Percentiles rank a stretch among this genome's conserved stretches.
Conservation (phyloP, 30 jellyfish, hydroid and myxozoan species). For the Aurelia aurita region DNA sequence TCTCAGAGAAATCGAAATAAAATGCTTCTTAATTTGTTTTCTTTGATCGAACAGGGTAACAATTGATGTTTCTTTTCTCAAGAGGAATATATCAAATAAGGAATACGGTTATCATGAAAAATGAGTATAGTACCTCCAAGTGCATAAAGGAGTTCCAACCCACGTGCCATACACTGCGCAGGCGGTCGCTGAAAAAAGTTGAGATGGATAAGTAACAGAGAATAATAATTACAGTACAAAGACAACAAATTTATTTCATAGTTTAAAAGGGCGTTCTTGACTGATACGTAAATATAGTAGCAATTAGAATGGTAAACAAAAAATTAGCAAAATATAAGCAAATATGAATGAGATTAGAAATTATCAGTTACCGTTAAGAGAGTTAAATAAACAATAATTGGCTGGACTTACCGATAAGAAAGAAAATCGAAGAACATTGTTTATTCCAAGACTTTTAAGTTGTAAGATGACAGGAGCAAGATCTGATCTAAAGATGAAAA, state of each 20-base stretch:
- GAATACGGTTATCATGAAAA: too few species aligned
- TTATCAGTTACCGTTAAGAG: neutral
- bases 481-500: slow-evolving; percentile 57
- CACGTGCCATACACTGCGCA: slow-evolving; percentile 96
- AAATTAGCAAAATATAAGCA: neutral
- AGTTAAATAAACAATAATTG: neutral
- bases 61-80: too few species aligned
- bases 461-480: slow-evolving; percentile 88
- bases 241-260: too few species aligned
- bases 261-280: too few species aligned
- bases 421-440: slow-evolving; percentile 84
- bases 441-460: slow-evolving; percentile 90
- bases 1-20: too few species aligned
- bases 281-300: too few species aligned
- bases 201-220: neutral
- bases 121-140: slow-evolving; percentile 91
- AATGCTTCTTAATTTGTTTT: too few species aligned
- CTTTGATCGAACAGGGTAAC: too few species aligned
- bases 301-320: neutral
- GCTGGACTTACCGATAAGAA: slow-evolving; percentile 73
- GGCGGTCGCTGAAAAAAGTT: slow-evolving; percentile 85
- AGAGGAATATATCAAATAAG: too few species aligned
- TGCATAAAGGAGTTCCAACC: slow-evolving; percentile 94
- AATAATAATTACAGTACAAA: too few species aligned
- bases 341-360: neutral